These are phyloP conservation scores for Drosophila pruinosa DNA, from an alignment of 1,140 invertebrate species.

Conservation along the genomic window DNA sequence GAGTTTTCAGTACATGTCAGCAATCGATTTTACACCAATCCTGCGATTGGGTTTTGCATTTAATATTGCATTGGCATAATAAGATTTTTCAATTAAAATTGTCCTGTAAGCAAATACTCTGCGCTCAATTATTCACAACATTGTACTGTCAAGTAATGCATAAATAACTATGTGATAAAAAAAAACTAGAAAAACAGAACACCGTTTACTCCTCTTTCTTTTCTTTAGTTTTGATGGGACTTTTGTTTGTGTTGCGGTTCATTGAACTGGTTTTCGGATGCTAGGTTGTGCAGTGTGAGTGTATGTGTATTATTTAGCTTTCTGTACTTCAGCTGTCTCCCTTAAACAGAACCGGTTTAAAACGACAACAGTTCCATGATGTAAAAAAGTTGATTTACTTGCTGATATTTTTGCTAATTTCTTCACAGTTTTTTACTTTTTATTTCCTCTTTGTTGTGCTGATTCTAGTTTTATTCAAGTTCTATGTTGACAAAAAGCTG, in stretches of 20 bases:
- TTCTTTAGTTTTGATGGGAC: conserved; percentile 13
- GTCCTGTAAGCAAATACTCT: conserved; percentile 47
- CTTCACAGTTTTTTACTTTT: conserved; percentile 1
- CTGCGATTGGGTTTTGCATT: conserved; percentile 48
- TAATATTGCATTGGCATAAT: conserved; percentile 36
- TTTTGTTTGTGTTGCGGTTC: conserved; percentile 42
- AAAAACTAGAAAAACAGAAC: conserved; percentile 18
- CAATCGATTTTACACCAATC: conserved; percentile 52
- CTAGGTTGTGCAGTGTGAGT: conserved; percentile 16
- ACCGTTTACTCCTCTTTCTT: not conserved
- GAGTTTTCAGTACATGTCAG: conserved; percentile 20
- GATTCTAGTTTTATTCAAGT: not conserved
- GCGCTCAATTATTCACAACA: conserved; percentile 49
- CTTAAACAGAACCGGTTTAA: conserved; percentile 53
- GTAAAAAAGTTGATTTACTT: not conserved
- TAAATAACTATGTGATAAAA: conserved; percentile 51
- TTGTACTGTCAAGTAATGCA: conserved; percentile 37
- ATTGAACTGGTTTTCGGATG: conserved; percentile 63
- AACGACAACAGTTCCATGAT: conserved; percentile 34
- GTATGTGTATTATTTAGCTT: conserved; percentile 33
- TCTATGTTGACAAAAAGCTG: conserved; percentile 16
- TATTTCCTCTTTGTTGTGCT: conserved; percentile 6
- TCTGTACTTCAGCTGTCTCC: conserved; percentile 39
- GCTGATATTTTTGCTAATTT: conserved; percentile 27
- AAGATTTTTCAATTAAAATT: conserved; percentile 25